Base-by-base conservation (phyloP, 2,797 vertebrate species). In the Peromyscus nudipes region DNA sequence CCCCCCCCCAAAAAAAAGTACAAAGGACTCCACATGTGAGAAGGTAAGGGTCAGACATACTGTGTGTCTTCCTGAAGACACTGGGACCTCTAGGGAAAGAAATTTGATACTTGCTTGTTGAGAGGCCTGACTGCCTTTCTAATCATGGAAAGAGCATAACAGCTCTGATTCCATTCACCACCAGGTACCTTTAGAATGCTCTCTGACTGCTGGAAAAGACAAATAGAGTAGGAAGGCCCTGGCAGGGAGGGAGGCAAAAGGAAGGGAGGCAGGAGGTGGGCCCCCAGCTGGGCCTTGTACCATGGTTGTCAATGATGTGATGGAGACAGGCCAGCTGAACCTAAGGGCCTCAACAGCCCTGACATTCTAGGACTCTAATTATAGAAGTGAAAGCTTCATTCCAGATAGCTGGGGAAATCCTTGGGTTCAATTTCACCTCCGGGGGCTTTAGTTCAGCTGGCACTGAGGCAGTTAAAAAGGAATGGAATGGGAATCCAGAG, bases 321-420 rank as follows among this genome's bases (percentile, higher is more conserved):
- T 91, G 57, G 95, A 91, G 94, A 76, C 9, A 19, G 94, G 92
- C 94, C 97, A 97, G 97, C 96, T 97, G 97, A 92, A 92, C 64
- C 65, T 90, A 89, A 94, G 49, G 73, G 92, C 91, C 90, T 92
- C 94, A n/a, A 81, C 60, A 85, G 87, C 89, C 76, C 87, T 87
- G 83, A 94, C 96, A 97, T 94, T 97, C 89, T 93, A 49, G 64
- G 80, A 65, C 65, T 94, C 96, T 97, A 97, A 98, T 96, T 97
- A 96, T 97, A 97, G 96, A 97, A 93, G 80, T 55, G 40, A 94
- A 97, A 92, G 71, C 84, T 96, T 97, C 97, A 94, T 94, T 96
- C 93, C 93, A 90, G 87, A 92, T 91, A 95, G 89, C 93, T 96
- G 94, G 95, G 96, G 89, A 97, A 97, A 96, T 97, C 97, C 95